Evolutionary conservation across 2,113 vertebrate species (phyloP).

Genomic region (Smithornis capensis): DNA sequence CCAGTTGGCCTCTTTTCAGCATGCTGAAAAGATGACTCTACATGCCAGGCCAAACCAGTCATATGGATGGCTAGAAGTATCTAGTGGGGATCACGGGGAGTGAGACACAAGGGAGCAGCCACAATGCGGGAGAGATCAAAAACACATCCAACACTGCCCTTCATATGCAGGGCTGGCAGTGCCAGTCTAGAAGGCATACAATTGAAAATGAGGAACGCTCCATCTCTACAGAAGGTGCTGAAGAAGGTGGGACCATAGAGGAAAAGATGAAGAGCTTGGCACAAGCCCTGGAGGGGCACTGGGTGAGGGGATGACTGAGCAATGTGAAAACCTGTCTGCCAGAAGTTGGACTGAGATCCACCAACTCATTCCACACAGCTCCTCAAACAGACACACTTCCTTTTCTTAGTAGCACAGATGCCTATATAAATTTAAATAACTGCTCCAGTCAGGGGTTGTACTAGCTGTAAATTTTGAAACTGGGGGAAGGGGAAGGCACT

Average conservation of each 20-base stretch:
- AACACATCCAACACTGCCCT: not conserved
- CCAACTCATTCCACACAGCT: constrained; percentile 55
- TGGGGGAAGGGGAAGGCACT: not conserved
- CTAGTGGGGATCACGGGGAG: not conserved
- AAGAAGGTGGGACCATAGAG: constrained; percentile 17
- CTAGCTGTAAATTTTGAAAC: constrained; percentile 39
- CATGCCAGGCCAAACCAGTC: not conserved
- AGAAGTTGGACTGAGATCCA: constrained; percentile 50
- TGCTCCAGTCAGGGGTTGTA: constrained; percentile 49
- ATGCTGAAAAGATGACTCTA: not conserved
- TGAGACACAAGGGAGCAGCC: not conserved
- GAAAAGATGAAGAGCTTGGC: not conserved
- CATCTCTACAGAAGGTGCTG: not conserved
- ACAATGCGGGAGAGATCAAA: not conserved
- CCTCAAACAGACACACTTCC: constrained; percentile 56
- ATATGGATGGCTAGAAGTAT: not conserved
- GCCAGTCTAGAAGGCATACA: not conserved
- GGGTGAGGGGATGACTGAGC: not conserved
- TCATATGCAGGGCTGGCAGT: not conserved
- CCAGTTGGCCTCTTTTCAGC: not conserved
- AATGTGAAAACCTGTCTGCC: constrained; percentile 48
- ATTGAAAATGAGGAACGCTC: not conserved
- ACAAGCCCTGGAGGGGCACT: not conserved
- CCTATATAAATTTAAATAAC: constrained; percentile 56
- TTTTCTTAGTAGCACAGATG: constrained; percentile 65